Evolutionary conservation across 2,797 vertebrate genomes (phyloP).

Genomic region (Hoplostethus atlanticus): DNA sequence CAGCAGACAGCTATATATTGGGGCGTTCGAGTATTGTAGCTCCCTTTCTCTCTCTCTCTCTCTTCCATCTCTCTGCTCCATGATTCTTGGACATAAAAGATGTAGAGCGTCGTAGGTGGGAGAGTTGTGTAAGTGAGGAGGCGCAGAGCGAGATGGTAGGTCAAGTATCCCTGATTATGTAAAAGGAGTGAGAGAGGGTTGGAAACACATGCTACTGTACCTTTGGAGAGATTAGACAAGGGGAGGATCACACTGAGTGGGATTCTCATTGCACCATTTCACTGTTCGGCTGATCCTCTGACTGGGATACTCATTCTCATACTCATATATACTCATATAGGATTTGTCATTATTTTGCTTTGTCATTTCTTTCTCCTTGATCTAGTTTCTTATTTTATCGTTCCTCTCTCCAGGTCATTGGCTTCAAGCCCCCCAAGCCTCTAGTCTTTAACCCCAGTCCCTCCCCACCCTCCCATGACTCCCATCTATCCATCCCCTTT

Average conservation of each 20-base stretch:
- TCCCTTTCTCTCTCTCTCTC: conserved; percentile 22
- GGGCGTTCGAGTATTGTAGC: conserved; percentile 35
- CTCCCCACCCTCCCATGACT: not conserved
- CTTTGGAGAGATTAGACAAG: conserved; percentile 61
- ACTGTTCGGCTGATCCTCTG: not conserved
- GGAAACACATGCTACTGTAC: conserved; percentile 61
- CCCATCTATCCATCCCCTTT: conserved; percentile 8
- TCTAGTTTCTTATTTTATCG: not conserved
- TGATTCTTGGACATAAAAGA: conserved; percentile 74
- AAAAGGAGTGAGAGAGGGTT: conserved; percentile 67
- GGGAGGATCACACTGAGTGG: conserved; percentile 40
- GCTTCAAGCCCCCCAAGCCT: conserved; percentile 12
- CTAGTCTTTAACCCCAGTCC: conserved; percentile 20
- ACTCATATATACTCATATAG: no score
- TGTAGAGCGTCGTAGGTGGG: conserved; percentile 76
- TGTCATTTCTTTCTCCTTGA: not conserved
- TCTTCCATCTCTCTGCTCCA: conserved; percentile 39
- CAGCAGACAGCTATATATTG: conserved; percentile 48
- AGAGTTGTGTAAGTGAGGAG: conserved; percentile 82
- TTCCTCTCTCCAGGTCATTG: conserved; percentile 1
- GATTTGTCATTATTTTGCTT: conserved; percentile 8
- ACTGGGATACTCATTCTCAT: conserved; percentile 31
- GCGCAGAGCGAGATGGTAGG: conserved; percentile 68
- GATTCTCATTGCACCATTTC: conserved; percentile 32
- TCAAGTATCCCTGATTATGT: conserved; percentile 79